phyloP scores from a whole-genome alignment of 1,140 invertebrate genomes.

The Ephestia elutella region DNA sequence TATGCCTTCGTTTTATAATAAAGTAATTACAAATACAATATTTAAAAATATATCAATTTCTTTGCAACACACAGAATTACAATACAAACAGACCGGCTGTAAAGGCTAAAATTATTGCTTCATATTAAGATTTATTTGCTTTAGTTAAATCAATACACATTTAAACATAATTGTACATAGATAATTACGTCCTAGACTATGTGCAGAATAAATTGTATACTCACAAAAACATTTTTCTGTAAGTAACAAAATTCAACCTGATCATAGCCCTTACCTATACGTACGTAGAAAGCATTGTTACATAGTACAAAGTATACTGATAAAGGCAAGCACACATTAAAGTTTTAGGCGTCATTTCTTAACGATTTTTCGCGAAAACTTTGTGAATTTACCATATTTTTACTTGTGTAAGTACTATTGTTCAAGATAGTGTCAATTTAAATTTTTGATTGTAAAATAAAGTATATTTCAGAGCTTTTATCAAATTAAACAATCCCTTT shows the following conservation, averaged over 20 bases:
- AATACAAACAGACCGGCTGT: constrained; percentile 44
- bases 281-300: constrained; percentile 1
- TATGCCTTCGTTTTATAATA: background rate
- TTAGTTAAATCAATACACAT: constrained; percentile 11
- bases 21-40: background rate
- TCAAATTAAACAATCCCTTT: constrained; percentile 26
- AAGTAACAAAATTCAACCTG: background rate
- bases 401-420: no score
- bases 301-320: no score
- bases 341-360: no score
- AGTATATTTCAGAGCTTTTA: constrained; percentile 22
- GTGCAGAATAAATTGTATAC: constrained; percentile 19
- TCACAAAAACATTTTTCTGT: background rate
- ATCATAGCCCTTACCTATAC: background rate
- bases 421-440: no score
- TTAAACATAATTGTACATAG: constrained; percentile 22
- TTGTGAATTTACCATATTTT: no score
- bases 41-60: background rate
- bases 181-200: constrained; percentile 6
- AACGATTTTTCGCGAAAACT: no score
- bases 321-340: no score
- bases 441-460: constrained; percentile 5
- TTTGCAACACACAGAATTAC: constrained; percentile 1
- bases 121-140: constrained; percentile 17
- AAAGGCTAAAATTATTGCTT: constrained; percentile 64